Evolutionary conservation across 2,113 vertebrate genomes (phyloP), one percentile per base, ranked within the genome.

Genomic region (Gambusia affinis): DNA sequence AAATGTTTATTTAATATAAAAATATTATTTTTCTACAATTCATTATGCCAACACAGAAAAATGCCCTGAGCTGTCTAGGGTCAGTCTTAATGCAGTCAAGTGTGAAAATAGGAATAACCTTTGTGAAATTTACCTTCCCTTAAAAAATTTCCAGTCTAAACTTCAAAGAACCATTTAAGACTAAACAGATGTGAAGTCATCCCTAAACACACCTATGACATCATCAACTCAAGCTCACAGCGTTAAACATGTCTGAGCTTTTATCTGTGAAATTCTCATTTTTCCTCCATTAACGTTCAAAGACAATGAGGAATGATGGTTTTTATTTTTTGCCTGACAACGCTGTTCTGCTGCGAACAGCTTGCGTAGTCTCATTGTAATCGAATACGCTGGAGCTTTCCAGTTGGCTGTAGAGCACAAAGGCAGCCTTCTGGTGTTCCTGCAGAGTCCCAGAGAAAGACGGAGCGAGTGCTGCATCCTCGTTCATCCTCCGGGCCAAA

Each of bases 111-210:
- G 31, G 10, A 35, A 70, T 64, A 42, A 0, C 2, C 14, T 11
- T 28, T 39, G 4, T 67, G 37, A 17, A 0, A 57, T n/a, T 10
- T 57, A 57, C 39, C 28, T 84, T 37, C 65, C 76, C 73, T 81
- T 35, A 70, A 72, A 64, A 60, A 73, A 81, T 90, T 91, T 91
- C 57, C 35, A 86, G 80, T 89, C 79, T 87, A 86, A 88, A 92
- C 86, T 75, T 60, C 67, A 4, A 8, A 75, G 68, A 87, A 79
- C 33, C 78, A 68, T 76, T 85, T 82, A 19, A 91, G 87, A 92
- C 89, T 92, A 85, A 89, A 90, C 79, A 91, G 61, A 81, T 72
- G 62, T 42, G 68, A 67, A 71, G 54, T 57, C 72, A 51, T 47
- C 75, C 60, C 27, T 19, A 65, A 69, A 69, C 63, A 77, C 67